Base-by-base conservation (phyloP, 2,888 invertebrate species). In the Drosophila merina region DNA sequence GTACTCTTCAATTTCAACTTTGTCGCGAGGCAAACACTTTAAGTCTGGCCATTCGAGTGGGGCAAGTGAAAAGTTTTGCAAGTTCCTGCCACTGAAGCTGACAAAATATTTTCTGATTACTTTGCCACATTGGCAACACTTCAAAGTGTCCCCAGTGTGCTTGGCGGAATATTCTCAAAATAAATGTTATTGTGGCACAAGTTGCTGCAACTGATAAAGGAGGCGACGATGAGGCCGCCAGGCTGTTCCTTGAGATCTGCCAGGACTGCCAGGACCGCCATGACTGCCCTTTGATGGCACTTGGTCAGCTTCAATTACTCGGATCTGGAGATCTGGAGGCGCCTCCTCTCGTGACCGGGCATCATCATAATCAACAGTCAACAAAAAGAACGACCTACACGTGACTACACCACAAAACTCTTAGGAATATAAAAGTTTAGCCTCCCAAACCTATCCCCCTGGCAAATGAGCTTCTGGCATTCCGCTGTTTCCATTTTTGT, bases 161-260 rank as follows among this genome's bases (percentile, higher is more conserved):
- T 26, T 57, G 52, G 36, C 33, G 72, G 77, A 75, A 83, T 81
- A 86, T 84, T 84, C 82, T 86, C 67, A 71, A 74, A 76, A 74
- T 76, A 88, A 89, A 89, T 88, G 88, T 88, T 88, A 85, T 88
- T 86, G 80, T 77, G 72, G 75, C 73, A 85, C 84, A 85, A 79
- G 76, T 85, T 78, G 71, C 76, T 76, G 75, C 76, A 76, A 86
- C 74, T 86, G 84, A 77, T 77, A 84, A 76, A 38, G 50, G 12
- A 36, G 3, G 8, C 28, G 25, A 8, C 59, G 38, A 36, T 14
- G 50, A 31, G 28, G 33, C 33, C 7, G 9, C 49, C 20, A 20
- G 20, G 20, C 20, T 20, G 20, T 30, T 68, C 44, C 57, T 66
- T 45, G 36, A n/a, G 20, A 9, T 3, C n/a, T 52, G 60, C 55